Evolutionary conservation across 2,113 vertebrate genomes (phyloP).

Genomic region (Aythya baeri): DNA sequence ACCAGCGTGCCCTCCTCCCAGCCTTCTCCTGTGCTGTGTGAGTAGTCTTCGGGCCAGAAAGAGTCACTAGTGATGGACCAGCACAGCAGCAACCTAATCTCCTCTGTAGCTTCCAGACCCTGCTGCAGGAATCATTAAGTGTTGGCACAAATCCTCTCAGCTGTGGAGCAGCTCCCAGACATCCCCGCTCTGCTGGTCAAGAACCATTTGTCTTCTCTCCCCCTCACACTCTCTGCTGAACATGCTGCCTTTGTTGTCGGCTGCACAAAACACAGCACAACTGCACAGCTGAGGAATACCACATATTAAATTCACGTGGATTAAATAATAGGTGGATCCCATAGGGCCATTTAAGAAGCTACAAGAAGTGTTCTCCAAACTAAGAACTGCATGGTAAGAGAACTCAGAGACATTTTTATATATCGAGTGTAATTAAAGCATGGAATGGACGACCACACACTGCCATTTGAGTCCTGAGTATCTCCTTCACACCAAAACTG

Average conservation of each 20-base stretch:
- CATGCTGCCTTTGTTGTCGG: accelerated
- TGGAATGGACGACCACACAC: background rate
- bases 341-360: background rate
- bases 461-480: background rate
- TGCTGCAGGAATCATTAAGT: background rate
- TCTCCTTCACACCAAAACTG: background rate
- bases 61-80: background rate
- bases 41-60: background rate
- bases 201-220: accelerated
- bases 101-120: background rate
- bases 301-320: accelerated
- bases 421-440: accelerated
- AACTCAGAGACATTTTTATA: background rate
- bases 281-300: background rate
- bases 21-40: background rate
- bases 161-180: background rate
- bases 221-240: background rate
- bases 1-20: background rate
- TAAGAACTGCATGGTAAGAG: background rate
- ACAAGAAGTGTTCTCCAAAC: background rate
- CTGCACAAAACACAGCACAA: background rate
- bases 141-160: background rate
- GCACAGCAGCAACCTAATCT: background rate
- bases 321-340: background rate
- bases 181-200: accelerated